These are phyloP conservation scores for Diplodus sargus DNA, from an alignment of 2,797 vertebrate genomes.

Conservation along the genomic window DNA sequence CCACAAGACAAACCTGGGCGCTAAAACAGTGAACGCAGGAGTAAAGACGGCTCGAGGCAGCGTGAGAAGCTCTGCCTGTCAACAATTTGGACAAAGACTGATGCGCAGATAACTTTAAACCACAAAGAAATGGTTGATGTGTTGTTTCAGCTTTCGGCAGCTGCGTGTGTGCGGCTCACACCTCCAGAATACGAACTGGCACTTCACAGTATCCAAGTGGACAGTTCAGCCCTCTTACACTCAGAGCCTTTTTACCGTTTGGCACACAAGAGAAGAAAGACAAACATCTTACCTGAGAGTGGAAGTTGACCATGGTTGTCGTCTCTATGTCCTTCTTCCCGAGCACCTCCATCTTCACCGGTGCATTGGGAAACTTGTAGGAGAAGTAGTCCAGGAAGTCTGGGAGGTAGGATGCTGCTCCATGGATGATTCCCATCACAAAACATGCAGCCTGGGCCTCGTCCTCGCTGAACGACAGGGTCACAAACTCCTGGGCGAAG, in stretches of 20 bases:
- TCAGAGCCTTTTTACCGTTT: not conserved
- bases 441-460: slow-evolving; percentile 89
- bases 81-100: slow-evolving; percentile 28
- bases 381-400: slow-evolving; percentile 99
- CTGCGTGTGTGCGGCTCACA: slow-evolving; percentile 29
- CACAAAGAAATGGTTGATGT: not conserved
- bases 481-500: slow-evolving; percentile 95
- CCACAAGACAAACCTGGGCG: slow-evolving; percentile 3
- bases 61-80: not conserved
- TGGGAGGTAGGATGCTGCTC: slow-evolving; percentile 97
- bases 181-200: slow-evolving; percentile 33
- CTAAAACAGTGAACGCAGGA: slow-evolving; percentile 13
- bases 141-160: slow-evolving; percentile 36
- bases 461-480: slow-evolving; percentile 94
- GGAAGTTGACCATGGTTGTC: slow-evolving; percentile 97
- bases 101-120: not conserved
- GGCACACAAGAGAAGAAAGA: not conserved
- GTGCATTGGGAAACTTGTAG: slow-evolving; percentile 96
- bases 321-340: slow-evolving; percentile 99
- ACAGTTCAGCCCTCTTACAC: not conserved
- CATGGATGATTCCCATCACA: slow-evolving; percentile 98
- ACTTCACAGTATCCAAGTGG: slow-evolving; percentile 19
- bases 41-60: not conserved
- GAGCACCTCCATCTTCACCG: slow-evolving; percentile 99
- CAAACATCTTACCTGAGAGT: slow-evolving; percentile 91